These are phyloP conservation scores for Lytechinus variegatus DNA, from an alignment of 35 echinoderm and acorn worm species.

Conservation along the genomic window DNA sequence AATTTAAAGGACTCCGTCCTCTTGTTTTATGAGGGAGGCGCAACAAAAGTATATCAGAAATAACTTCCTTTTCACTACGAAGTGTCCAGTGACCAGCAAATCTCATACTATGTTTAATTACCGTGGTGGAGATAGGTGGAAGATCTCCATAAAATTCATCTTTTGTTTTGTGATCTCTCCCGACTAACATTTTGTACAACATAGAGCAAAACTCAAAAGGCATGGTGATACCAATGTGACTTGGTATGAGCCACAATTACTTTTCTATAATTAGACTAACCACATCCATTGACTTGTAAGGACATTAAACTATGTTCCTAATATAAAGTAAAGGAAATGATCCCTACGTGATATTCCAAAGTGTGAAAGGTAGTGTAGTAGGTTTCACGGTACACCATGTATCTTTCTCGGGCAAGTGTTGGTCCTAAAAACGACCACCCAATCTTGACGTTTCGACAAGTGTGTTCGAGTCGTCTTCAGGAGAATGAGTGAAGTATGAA, in stretches of 20 bases:
- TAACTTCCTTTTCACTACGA: neutral
- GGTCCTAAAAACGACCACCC: too few relatives aligned
- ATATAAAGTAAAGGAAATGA: neutral
- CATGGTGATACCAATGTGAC: neutral
- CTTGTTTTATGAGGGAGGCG: neutral
- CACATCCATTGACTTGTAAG: neutral
- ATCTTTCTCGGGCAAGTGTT: too few relatives aligned
- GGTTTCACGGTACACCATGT: too few relatives aligned
- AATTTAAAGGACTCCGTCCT: too few relatives aligned
- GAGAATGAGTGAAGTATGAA: too few relatives aligned
- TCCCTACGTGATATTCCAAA: neutral
- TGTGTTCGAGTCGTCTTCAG: too few relatives aligned
- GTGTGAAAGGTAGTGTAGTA: neutral
- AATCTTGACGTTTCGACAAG: too few relatives aligned
- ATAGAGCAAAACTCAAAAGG: neutral
- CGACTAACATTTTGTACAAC: neutral
- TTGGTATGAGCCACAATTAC: neutral
- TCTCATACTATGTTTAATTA: too few relatives aligned
- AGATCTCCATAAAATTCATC: too few relatives aligned
- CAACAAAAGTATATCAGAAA: neutral
- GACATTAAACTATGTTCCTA: neutral
- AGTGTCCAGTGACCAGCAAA: neutral
- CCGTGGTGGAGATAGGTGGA: too few relatives aligned
- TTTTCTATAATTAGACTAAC: neutral
- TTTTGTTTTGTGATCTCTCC: too few relatives aligned